phyloP scores from a whole-genome alignment of 2,888 invertebrate species.

The Pogonocherus hispidulus region DNA sequence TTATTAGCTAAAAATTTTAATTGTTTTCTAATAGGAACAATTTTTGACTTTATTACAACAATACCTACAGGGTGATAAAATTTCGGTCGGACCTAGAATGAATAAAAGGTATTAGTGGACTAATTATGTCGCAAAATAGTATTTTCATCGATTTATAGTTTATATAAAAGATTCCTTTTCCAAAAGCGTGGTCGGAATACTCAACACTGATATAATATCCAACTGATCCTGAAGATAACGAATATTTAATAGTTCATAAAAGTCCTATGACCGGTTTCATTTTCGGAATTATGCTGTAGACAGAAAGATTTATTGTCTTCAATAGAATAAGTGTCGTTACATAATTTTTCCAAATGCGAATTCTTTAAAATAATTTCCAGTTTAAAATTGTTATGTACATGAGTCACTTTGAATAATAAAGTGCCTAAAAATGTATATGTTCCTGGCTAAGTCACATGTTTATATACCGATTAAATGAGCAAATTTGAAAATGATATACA shows the following conservation, averaged over 20 bases:
- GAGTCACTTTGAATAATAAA: constrained; percentile 13
- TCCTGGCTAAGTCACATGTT: constrained; percentile 2
- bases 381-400: not conserved
- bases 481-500: constrained; percentile 17
- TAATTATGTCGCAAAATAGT: not conserved
- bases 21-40: no score
- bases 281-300: not conserved
- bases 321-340: not conserved
- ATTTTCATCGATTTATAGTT: not conserved
- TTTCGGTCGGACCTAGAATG: no score
- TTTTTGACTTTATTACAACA: no score
- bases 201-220: not conserved
- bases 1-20: no score
- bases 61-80: no score
- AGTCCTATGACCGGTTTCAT: not conserved
- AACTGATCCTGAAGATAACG: not conserved
- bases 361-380: not conserved
- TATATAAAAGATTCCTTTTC: not conserved
- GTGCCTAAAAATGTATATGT: not conserved
- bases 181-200: not conserved
- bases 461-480: constrained; percentile 7
- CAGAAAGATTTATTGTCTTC: not conserved
- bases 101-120: not conserved
- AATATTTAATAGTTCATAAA: not conserved
- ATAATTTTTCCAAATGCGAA: not conserved